Evolutionary conservation across 2,797 vertebrate genomes (phyloP).

Genomic region (Nasua narica): DNA sequence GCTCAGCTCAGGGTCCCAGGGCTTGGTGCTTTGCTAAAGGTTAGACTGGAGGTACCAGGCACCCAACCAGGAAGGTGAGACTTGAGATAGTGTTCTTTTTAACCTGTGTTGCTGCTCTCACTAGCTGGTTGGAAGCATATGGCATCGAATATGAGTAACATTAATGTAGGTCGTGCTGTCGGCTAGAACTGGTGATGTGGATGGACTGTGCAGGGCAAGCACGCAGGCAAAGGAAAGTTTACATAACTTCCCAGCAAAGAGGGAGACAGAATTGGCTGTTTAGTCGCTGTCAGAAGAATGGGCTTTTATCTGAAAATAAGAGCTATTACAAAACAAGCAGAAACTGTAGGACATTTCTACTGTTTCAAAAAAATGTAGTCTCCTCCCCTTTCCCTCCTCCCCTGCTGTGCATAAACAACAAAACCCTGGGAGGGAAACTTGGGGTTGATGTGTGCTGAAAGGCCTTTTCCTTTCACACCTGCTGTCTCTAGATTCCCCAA

Average conservation of each 20-base stretch:
- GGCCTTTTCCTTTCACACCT: background rate
- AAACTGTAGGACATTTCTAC: background rate
- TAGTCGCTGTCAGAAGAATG: background rate
- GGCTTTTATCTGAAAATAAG: slow-evolving; percentile 32
- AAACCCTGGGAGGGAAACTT: background rate
- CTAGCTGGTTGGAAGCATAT: background rate
- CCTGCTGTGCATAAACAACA: background rate
- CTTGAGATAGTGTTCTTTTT: background rate
- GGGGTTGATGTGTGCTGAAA: background rate
- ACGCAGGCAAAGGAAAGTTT: background rate
- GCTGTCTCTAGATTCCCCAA: background rate
- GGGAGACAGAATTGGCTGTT: background rate
- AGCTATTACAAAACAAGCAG: slow-evolving; percentile 9
- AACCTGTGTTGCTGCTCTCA: background rate
- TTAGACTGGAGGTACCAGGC: background rate
- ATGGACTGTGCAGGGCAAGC: background rate
- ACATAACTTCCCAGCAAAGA: background rate
- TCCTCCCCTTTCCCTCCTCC: background rate
- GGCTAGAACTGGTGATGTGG: background rate
- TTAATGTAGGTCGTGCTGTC: background rate
- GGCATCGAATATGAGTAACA: background rate
- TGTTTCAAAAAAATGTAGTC: slow-evolving; percentile 43
- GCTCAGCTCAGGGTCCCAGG: background rate
- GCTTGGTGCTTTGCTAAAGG: background rate
- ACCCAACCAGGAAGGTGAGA: background rate